Conservation (phyloP, 2,888 invertebrate genomes). For the Halictus ligatus region DNA sequence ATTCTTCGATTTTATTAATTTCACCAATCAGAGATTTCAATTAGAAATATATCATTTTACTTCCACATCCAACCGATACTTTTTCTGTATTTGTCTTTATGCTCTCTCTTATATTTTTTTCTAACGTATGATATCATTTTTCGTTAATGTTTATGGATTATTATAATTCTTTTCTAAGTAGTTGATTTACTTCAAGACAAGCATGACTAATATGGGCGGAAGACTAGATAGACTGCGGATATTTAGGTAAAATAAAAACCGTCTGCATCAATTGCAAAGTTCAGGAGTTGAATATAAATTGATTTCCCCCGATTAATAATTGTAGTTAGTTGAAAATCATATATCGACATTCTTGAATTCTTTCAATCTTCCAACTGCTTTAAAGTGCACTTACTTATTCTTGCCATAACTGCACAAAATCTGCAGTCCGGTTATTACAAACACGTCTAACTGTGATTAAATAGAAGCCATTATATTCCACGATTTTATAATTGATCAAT, state of each 20-base stretch:
- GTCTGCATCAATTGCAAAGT: too few species aligned
- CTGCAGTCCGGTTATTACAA: too few species aligned
- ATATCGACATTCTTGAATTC: not conserved
- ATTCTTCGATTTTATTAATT: not conserved
- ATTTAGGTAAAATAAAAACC: too few species aligned
- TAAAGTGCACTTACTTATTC: too few species aligned
- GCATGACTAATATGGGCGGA: not conserved
- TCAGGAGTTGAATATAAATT: not conserved
- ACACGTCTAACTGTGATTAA: not conserved
- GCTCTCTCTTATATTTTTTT: too few species aligned
- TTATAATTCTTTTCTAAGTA: not conserved
- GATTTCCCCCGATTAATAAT: not conserved
- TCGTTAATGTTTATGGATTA: not conserved
- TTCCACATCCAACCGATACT: too few species aligned
- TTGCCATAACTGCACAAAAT: too few species aligned
- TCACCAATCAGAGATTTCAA: not conserved
- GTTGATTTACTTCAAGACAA: not conserved
- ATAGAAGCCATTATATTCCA: not conserved
- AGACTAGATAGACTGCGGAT: too few species aligned
- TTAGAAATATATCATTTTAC: too few species aligned
- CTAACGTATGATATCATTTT: not conserved
- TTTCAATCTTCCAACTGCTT: not conserved
- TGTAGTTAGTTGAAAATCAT: too few species aligned
- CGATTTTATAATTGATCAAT: not conserved
- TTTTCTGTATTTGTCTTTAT: too few species aligned